Evolutionary conservation across 2,797 vertebrate genomes (phyloP), one percentile per base, ranked within the genome.

Genomic region (Coregonus ussuriensis): DNA sequence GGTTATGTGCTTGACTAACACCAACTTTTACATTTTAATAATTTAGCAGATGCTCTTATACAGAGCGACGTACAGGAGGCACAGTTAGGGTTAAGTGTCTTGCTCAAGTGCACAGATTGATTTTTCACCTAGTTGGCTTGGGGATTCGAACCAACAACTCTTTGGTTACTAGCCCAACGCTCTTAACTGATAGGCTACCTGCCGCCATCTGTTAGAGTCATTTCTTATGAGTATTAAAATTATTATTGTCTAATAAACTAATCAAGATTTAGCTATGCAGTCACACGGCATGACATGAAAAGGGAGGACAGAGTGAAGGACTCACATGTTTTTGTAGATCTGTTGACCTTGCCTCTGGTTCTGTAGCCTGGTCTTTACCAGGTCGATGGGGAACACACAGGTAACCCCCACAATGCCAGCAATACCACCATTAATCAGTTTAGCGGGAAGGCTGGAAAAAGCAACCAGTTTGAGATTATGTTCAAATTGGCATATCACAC

Each of bases 371-470:
- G 96, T 97, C 84, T 97, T 97, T 76, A 90, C 94, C 88, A 96
- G 89, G 84, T 96, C 96, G 79, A 96, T 94, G 78, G 96, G 96
- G 81, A 96, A 97, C 52, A 97, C 94, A 54, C 96, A 97, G 13
- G 95, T 96, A 18, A 96, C 95, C 13, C 96, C 96, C 81, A 96
- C 95, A 35, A 96, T 92, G 69, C 96, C 96, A 31, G 96, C 96
- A 81, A 95, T 91, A n/a, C 96, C 96, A 4, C 96, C 96, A 86
- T 96, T 96, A 81, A 97, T 95, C 78, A 97, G 95, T 76, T 96
- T 96, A 77, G 96, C 96, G 29, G 96, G 95, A 16, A 97, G 94
- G 83, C 96, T 97, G 81, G 82, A 0, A 0, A 69, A 4, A 62
- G 3, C 65, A 62, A 53, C 33, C 31, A 37, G 3, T 16, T 62